These are phyloP conservation scores for Pseudomyrmex cubaensis DNA, from an alignment of 1,140 invertebrate species.

Conservation along the genomic window DNA sequence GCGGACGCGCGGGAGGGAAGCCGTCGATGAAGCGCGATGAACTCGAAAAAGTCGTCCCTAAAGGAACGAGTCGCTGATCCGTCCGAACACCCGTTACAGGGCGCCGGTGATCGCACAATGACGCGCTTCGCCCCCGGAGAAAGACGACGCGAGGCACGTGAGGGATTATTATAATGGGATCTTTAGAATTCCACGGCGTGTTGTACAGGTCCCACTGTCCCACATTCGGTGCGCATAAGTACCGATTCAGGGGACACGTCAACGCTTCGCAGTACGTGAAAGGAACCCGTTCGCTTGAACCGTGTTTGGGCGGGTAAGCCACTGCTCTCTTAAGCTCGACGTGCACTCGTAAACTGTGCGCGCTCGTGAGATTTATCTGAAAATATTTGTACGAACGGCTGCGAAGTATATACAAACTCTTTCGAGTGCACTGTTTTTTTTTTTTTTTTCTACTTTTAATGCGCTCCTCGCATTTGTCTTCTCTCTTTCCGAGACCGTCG, in stretches of 20 bases:
- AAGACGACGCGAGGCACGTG: slow-evolving; percentile 58
- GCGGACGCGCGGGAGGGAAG: slow-evolving; percentile 4
- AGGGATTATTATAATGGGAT: slow-evolving; percentile 75
- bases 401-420: too few relatives aligned
- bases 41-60: slow-evolving; percentile 17
- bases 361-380: not conserved
- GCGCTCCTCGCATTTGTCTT: too few relatives aligned
- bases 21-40: slow-evolving; percentile 8
- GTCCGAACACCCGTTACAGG: slow-evolving; percentile 55
- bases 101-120: slow-evolving; percentile 21
- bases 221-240: slow-evolving; percentile 55
- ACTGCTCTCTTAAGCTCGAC: not conserved
- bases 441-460: too few relatives aligned
- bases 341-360: not conserved
- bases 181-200: slow-evolving; percentile 71
- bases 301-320: not conserved
- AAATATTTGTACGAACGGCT: not conserved
- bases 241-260: slow-evolving; percentile 46
- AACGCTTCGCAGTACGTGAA: not conserved
- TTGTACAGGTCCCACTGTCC: slow-evolving; percentile 75
- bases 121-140: not conserved
- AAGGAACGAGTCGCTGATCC: not conserved
- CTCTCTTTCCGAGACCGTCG: too few relatives aligned
- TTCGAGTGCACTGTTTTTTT: too few relatives aligned
- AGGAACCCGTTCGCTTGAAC: not conserved